phyloP scores from a whole-genome alignment of 2,797 vertebrate genomes.

The Eulemur albifrons region DNA sequence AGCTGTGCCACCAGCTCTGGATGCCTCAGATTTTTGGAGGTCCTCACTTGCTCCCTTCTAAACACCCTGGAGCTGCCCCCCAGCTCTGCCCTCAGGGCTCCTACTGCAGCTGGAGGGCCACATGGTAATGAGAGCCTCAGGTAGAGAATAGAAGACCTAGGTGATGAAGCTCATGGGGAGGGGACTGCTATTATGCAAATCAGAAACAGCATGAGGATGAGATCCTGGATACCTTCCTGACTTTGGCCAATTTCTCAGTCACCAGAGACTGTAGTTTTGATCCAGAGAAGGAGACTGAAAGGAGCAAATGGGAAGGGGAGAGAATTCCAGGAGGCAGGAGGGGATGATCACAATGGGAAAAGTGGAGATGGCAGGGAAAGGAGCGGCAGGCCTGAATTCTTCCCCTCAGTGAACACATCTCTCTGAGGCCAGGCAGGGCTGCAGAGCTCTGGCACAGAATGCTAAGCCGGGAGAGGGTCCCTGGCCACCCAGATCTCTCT shows the following conservation, averaged over 20 bases:
- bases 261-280: conserved; percentile 6
- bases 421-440: conserved; percentile 5
- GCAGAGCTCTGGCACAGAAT: conserved; percentile 4
- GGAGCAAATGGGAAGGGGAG: conserved; percentile 9
- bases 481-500: conserved; percentile 24
- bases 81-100: background rate
- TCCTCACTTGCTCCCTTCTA: background rate
- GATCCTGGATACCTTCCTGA: background rate
- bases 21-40: background rate
- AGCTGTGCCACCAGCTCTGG: background rate
- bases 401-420: conserved; percentile 14
- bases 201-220: background rate
- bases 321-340: conserved; percentile 36
- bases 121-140: background rate
- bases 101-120: background rate
- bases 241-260: background rate
- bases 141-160: background rate
- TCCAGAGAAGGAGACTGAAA: conserved; percentile 12
- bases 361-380: conserved; percentile 49
- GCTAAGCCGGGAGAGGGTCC: conserved; percentile 38
- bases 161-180: background rate
- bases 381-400: conserved; percentile 48
- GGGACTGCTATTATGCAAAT: background rate
- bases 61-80: background rate
- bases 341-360: conserved; percentile 13